phyloP scores from a whole-genome alignment of 2,113 vertebrate species.

The Campylomormyrus tamandua region DNA sequence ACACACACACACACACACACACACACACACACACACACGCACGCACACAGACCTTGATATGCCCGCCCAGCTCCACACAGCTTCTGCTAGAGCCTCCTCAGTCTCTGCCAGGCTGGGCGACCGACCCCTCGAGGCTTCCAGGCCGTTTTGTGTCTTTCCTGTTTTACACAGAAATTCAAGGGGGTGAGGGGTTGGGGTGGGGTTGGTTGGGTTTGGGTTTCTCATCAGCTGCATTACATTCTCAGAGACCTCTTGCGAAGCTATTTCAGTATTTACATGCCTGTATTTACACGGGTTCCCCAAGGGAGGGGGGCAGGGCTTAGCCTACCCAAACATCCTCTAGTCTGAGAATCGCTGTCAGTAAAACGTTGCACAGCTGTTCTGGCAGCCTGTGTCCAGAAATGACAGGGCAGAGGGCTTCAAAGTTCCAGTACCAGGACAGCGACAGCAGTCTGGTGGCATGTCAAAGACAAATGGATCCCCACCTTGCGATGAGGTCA shows the following conservation, averaged over 20 bases:
- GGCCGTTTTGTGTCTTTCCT: conserved; percentile 47
- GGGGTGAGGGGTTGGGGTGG: neutral
- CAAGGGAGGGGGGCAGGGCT: neutral
- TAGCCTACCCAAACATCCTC: neutral
- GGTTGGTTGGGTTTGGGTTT: neutral
- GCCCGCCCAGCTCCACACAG: conserved; percentile 80
- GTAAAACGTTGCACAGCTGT: neutral
- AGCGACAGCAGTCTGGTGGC: neutral
- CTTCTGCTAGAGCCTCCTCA: conserved; percentile 71
- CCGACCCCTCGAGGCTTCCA: conserved; percentile 5
- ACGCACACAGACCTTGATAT: conserved; percentile 65
- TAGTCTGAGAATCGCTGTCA: neutral
- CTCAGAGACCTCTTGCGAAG: neutral
- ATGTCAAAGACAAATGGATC: neutral
- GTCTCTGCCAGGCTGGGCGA: conserved; percentile 69
- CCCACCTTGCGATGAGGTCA: conserved; percentile 59
- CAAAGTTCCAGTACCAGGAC: neutral
- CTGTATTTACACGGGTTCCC: neutral
- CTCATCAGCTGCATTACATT: neutral
- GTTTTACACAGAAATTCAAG: conserved; percentile 14
- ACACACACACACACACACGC: too few relatives aligned
- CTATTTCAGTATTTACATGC: conserved; percentile 2
- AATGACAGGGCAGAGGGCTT: neutral
- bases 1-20: neutral
- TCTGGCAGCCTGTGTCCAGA: neutral